A percentile compares a stretch with the other conserved stretches of the same genome.
Evolutionary conservation across 1,140 invertebrate species (phyloP).

Genomic region (Musca vetustissima): DNA sequence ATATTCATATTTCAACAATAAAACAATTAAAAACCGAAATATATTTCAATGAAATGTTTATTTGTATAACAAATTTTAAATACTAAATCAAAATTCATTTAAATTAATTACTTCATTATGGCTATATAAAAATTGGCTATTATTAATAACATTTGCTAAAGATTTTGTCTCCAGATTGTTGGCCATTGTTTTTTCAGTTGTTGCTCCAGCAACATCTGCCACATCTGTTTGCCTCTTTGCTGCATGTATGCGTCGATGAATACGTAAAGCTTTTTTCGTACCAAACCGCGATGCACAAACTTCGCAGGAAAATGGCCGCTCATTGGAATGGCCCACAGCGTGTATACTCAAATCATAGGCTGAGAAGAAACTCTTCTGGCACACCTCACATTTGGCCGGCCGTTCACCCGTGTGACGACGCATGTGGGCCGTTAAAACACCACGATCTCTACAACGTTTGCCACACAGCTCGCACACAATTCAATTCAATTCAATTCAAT

Average conservation of each 20-base stretch:
- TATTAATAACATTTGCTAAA: too few species aligned
- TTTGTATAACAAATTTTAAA: too few species aligned
- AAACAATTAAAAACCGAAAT: too few species aligned
- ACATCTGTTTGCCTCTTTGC: constrained; percentile 45
- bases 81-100: too few species aligned
- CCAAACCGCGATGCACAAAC: constrained; percentile 56
- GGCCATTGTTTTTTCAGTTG: too few species aligned
- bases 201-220: too few species aligned
- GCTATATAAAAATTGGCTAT: too few species aligned
- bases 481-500: too few species aligned
- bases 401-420: constrained; percentile 72
- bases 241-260: constrained; percentile 53
- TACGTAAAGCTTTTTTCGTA: constrained; percentile 46
- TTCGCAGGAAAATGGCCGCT: constrained; percentile 58
- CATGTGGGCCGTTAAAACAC: constrained; percentile 68
- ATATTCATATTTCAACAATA: too few species aligned
- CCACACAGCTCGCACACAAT: constrained; percentile 50
- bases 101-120: too few species aligned
- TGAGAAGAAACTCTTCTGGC: constrained; percentile 47
- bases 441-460: constrained; percentile 43
- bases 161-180: too few species aligned
- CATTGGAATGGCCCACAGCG: constrained; percentile 57
- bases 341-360: constrained; percentile 52
- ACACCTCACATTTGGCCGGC: constrained; percentile 68
- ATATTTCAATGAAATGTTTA: too few species aligned